Evolutionary conservation across 2,888 invertebrate genomes (phyloP).

Genomic region (Clusia tigrina): DNA sequence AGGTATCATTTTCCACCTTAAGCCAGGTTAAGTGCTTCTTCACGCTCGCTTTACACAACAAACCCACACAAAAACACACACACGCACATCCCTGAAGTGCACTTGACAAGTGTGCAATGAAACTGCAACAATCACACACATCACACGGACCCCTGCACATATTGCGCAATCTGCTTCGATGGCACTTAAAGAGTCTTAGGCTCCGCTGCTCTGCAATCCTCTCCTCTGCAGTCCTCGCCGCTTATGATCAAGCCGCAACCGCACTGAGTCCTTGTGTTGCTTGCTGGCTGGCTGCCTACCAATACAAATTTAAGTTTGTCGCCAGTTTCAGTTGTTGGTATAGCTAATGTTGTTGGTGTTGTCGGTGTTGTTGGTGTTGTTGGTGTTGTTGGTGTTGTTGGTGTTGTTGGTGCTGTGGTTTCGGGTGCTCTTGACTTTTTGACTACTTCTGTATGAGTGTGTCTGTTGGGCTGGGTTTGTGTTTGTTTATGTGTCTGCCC

Average conservation of each 20-base stretch:
- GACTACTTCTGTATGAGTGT: not conserved
- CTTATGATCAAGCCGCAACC: too few relatives aligned
- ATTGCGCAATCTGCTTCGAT: not conserved
- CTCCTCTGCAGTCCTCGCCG: not conserved
- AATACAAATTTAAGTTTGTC: not conserved
- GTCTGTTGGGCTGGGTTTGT: too few relatives aligned
- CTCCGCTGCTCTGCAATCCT: not conserved
- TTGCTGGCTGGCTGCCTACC: too few relatives aligned
- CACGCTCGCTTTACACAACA: not conserved
- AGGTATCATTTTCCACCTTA: constrained; percentile 26
- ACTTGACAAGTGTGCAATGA: constrained; percentile 7
- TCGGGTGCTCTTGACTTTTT: not conserved
- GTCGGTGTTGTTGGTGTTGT: constrained; percentile 27
- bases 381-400: not conserved
- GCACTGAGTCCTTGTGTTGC: too few relatives aligned
- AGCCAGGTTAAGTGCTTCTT: constrained; percentile 39
- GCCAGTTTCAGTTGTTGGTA: constrained; percentile 9
- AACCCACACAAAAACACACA: constrained; percentile 12
- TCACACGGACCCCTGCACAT: too few relatives aligned
- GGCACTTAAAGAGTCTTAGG: not conserved
- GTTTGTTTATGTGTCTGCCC: too few relatives aligned
- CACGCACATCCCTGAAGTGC: not conserved
- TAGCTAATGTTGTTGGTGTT: constrained; percentile 22
- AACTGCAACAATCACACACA: not conserved
- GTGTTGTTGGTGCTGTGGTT: constrained; percentile 1